phyloP scores from a whole-genome alignment of 1,140 invertebrate genomes.

The Drosophila oshimai region DNA sequence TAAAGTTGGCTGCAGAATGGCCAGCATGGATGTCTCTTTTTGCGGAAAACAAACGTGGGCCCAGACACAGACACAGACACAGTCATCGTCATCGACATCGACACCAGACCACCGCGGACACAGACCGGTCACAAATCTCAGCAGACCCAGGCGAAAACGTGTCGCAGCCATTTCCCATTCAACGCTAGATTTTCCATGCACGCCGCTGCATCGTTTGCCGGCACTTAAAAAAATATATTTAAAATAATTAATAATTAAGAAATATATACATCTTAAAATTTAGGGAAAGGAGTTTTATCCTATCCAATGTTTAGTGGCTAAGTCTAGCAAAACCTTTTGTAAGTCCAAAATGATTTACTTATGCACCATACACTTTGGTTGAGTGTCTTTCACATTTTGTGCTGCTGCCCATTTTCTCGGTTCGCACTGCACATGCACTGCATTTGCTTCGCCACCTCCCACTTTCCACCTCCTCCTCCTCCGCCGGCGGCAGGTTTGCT shows the following conservation, averaged over 20 bases:
- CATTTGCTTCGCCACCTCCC: conserved; percentile 34
- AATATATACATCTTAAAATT: no score
- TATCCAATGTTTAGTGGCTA: no score
- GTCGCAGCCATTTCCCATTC: conserved; percentile 73
- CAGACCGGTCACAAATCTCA: conserved; percentile 22
- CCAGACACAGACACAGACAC: background rate
- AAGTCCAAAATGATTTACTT: no score
- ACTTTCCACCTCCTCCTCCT: no score
- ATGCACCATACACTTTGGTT: no score
- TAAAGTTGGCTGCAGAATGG: conserved; percentile 68
- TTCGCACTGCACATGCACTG: conserved; percentile 63
- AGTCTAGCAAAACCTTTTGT: no score
- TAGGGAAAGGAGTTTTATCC: no score
- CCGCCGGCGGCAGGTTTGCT: conserved; percentile 26
- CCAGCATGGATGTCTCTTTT: conserved; percentile 25
- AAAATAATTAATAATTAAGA: background rate
- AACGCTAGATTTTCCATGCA: conserved; percentile 61
- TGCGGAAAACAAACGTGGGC: conserved; percentile 45
- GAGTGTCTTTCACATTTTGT: conserved; percentile 15
- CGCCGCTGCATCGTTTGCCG: conserved; percentile 25
- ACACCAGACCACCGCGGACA: conserved; percentile 22
- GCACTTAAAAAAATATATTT: background rate
- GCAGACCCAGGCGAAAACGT: conserved; percentile 64
- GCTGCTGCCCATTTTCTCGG: conserved; percentile 44
- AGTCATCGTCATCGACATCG: conserved; percentile 47